Evolutionary conservation across 1,140 invertebrate species (phyloP), one percentile per base, ranked within the genome.

Genomic region (Drosophila punjabiensis): DNA sequence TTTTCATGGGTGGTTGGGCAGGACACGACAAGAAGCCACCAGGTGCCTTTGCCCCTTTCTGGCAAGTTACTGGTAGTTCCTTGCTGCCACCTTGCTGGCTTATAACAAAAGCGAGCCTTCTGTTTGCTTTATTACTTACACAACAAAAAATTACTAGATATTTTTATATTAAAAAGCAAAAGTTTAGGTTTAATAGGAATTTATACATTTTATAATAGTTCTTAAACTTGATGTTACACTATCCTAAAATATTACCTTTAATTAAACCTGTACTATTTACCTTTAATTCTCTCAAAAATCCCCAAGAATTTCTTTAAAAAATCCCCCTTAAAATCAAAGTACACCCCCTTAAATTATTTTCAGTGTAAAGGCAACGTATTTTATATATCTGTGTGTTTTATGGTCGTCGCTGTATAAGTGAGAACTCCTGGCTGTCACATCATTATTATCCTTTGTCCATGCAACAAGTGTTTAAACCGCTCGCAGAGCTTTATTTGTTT

Each of bases 381-480:
- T 8, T 18, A 24, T 55, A 18, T 48, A 13, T 45, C 9, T 60
- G 35, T 24, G 37, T 50, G 50, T 37, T 64, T 64, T 70, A 50
- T 67, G 47, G 56, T 52, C 47, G 35, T 47, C 28, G 18, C 30
- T 58, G 63, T 63, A 33, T 48, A 39, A 47, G 47, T 65, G n/a
- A 33, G 35, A 35, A 28, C 76, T 67, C 55, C 55, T 81, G 74
- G 45, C 56, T 81, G 78, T 69, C 82, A 86, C 77, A 66, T 88
- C 74, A 88, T 88, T 88, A 88, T 88, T 88, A 89, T 88, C 73
- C 81, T 89, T 88, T 88, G 85, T 89, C 65, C 69, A 73, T 76
- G 85, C 85, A 88, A 88, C 85, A 88, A 88, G 85, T 88, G 85
- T 79, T 81, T 79, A 88, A 89, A 81, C 74, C 84, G 68, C 84